Base-by-base conservation (phyloP, 2,888 invertebrate species). In the Drosophila niveifrons region DNA sequence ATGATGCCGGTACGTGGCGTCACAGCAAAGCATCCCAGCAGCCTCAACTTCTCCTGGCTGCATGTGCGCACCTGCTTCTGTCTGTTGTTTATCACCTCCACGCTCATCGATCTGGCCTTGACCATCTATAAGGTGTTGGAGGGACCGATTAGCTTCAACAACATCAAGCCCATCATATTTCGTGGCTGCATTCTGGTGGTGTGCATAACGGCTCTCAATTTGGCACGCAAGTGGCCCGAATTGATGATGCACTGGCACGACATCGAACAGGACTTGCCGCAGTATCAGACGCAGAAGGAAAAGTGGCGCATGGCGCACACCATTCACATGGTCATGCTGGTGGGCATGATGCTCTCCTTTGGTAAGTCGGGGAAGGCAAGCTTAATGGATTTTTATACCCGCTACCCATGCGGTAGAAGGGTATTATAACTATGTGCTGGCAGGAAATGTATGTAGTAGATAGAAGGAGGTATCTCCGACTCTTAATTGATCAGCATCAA, bases 1-100 rank as follows among this genome's bases (percentile, higher is more conserved):
- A 84, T 94, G 56, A 92, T 94, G 90, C 94, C 94, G 0, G 93
- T 94, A 0, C 90, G 91, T 23, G 94, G 94, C 0, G 88, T 94
- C 1, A 93, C 91, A 15, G 89, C 91, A 3, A 82, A 91, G 2
- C 92, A 93, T 71, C 92, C 94, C 0, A 91, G 91, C 1, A 83
- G 92, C 44, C 90, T 93, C 9, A 90, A 85, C 72, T 93, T 92
- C 61, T 89, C 91, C 8, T 92, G 92, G 92, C 64, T 64, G 1
- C 81, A 84, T 62, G 39, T 88, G 51, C 89, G 92, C 28, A 90
- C 91, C 3, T 66, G 87, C 41, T 91, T 88, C 51, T 78, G 89
- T 36, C 31, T 91, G 10, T 11, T 83, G 2, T 80, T 90, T 23
- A 83, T 90, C 8, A 44, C 68, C 2, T 66, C 78, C 2, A 76